Conservation (phyloP, 2,113 vertebrate genomes). For the Podarcis muralis region DNA sequence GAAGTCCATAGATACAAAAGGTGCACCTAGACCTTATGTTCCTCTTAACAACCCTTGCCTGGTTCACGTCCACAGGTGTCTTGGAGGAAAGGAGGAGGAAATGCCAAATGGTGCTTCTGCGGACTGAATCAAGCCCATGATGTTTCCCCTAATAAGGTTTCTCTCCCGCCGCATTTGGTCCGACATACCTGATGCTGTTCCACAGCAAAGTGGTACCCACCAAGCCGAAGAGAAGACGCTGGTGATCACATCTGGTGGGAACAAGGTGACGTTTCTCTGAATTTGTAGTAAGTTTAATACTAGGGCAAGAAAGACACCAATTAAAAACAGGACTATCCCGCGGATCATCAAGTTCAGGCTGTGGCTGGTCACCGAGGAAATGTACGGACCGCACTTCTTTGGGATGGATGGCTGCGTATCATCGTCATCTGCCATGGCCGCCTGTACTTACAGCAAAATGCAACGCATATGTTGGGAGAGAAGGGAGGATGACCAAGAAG, state of each 20-base stretch:
- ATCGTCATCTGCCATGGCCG: conserved; percentile 81
- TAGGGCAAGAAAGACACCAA: conserved; percentile 92
- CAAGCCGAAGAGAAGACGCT: conserved; percentile 95
- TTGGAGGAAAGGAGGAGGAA: too few species aligned
- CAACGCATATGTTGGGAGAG: conserved; percentile 37
- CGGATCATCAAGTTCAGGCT: conserved; percentile 89
- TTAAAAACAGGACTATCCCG: conserved; percentile 88
- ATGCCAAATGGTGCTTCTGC: neutral
- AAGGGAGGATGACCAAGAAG: conserved; percentile 21
- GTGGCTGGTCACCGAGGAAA: conserved; percentile 85
- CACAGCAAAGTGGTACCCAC: conserved; percentile 95
- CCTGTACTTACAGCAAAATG: conserved; percentile 61
- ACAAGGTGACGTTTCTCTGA: conserved; percentile 95
- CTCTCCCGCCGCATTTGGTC: fast-evolving
- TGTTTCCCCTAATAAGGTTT: neutral
- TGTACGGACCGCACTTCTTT: conserved; percentile 80
- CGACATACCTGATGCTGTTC: conserved; percentile 89
- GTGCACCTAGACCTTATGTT: neutral
- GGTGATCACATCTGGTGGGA: conserved; percentile 93
- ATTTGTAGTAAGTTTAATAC: conserved; percentile 96
- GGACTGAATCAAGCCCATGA: neutral
- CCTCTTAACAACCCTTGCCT: neutral
- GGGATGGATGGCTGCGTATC: conserved; percentile 67
- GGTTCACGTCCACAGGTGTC: neutral
- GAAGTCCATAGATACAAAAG: too few species aligned